phyloP scores from a whole-genome alignment of 2,888 invertebrate species.

The Hecatera dysodea region DNA sequence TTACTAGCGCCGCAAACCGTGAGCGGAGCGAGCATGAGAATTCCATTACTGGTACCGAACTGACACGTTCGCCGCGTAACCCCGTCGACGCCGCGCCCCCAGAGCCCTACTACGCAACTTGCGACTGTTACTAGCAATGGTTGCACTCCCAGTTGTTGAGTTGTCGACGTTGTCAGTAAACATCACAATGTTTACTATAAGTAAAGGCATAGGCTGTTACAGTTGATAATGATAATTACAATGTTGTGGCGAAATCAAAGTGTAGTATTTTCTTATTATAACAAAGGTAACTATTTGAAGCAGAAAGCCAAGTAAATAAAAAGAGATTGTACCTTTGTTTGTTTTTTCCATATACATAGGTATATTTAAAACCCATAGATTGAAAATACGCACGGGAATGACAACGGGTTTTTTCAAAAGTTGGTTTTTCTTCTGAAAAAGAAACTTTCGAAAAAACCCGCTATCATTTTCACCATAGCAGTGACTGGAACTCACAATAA shows the following conservation, averaged over 20 bases:
- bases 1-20: conserved; percentile 85
- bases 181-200: background rate
- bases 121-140: conserved; percentile 46
- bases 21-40: conserved; percentile 87
- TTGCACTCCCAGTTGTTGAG: background rate
- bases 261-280: background rate
- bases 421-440: no score
- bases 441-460: no score
- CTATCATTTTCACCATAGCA: no score
- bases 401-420: no score
- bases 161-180: background rate
- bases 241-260: background rate
- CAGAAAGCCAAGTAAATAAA: background rate
- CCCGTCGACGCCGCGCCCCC: conserved; percentile 64
- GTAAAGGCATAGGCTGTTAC: background rate
- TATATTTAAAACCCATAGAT: no score
- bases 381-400: no score
- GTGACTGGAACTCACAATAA: no score
- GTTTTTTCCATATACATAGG: no score
- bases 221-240: background rate
- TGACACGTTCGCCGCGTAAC: conserved; percentile 79
- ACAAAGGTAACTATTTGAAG: background rate
- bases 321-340: no score
- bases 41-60: conserved; percentile 87
- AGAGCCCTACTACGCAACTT: conserved; percentile 54